A percentile compares a stretch with the other conserved stretches of the same genome.
Evolutionary conservation across 2,113 vertebrate species (phyloP).

Genomic region (Rattus norvegicus): GRCr8 NC_086033.1:103114501-103115000

Average conservation of each 20-base stretch:
- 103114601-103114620: neutral
- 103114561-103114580: neutral
- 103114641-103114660: neutral
- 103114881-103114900: constrained; percentile 36
- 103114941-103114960: neutral
- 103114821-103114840: constrained; percentile 43
- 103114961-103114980: neutral
- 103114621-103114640: neutral
- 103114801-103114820: constrained; percentile 16
- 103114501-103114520: neutral
- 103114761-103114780: neutral
- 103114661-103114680: constrained; percentile 33
- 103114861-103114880: constrained; percentile 33
- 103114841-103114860: neutral
- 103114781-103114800: neutral
- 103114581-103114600: neutral
- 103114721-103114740: constrained; percentile 56
- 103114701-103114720: constrained; percentile 49
- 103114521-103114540: no score
- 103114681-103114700: neutral
- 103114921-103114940: constrained; percentile 22
- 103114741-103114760: constrained; percentile 43
- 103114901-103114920: constrained; percentile 34
- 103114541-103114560: neutral
- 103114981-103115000: neutral